These are phyloP conservation scores for Geotrypetes seraphini DNA, from an alignment of 2,797 vertebrate genomes.

Conservation along the genomic window DNA sequence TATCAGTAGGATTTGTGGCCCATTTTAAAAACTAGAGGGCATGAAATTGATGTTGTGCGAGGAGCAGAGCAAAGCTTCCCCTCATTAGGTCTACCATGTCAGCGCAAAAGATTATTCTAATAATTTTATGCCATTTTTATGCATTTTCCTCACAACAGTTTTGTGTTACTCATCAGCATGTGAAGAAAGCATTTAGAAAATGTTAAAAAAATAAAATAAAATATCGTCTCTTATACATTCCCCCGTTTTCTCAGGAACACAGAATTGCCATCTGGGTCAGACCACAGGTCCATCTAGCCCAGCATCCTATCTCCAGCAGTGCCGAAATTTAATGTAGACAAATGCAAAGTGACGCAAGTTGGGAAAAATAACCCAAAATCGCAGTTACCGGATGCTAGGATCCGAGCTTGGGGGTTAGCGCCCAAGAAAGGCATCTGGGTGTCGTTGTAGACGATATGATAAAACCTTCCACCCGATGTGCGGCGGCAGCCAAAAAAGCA, in stretches of 20 bases:
- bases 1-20: slow-evolving; percentile 38
- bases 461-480: too few relatives aligned
- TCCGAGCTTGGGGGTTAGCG: too few relatives aligned
- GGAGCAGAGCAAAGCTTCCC: slow-evolving; percentile 27
- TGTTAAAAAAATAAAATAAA: background rate
- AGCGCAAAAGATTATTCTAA: slow-evolving; percentile 28
- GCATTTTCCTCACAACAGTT: slow-evolving; percentile 1
- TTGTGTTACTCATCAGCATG: background rate
- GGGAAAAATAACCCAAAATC: too few relatives aligned
- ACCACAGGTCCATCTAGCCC: too few relatives aligned
- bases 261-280: too few relatives aligned
- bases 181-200: background rate
- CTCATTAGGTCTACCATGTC: slow-evolving; percentile 42
- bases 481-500: too few relatives aligned
- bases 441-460: too few relatives aligned
- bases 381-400: too few relatives aligned
- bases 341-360: too few relatives aligned
- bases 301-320: too few relatives aligned
- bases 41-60: slow-evolving; percentile 46
- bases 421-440: too few relatives aligned
- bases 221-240: background rate
- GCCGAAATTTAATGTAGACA: too few relatives aligned
- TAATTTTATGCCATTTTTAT: slow-evolving; percentile 12
- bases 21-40: slow-evolving; percentile 42
- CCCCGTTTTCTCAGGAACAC: background rate